These are phyloP conservation scores for Drosophila leonis DNA, from an alignment of 2,888 invertebrate genomes.

Conservation along the genomic window DNA sequence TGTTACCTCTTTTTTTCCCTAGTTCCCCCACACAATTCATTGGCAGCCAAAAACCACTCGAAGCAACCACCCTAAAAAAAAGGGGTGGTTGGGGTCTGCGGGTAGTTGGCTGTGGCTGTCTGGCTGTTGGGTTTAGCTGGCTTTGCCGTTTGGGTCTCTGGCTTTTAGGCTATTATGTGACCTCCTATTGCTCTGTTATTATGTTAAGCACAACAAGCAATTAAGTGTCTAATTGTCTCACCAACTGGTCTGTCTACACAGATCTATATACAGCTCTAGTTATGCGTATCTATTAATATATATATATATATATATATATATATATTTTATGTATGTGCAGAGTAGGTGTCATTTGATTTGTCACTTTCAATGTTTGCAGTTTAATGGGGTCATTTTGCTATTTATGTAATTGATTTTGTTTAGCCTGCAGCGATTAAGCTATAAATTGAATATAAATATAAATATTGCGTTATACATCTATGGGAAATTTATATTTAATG, in stretches of 20 bases:
- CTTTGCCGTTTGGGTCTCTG: not conserved
- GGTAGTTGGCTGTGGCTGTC: not conserved
- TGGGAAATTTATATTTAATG: not conserved
- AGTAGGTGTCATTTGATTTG: conserved; percentile 15
- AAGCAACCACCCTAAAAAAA: conserved; percentile 55
- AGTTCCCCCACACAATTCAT: conserved; percentile 47
- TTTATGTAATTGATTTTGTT: conserved; percentile 43
- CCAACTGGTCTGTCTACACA: conserved; percentile 19
- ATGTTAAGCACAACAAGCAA: conserved; percentile 78
- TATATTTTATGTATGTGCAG: not conserved
- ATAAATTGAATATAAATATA: not conserved
- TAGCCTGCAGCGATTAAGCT: conserved; percentile 10
- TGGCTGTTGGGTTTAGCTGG: not conserved
- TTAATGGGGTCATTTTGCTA: conserved; percentile 33
- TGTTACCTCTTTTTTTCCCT: conserved; percentile 62
- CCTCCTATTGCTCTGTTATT: conserved; percentile 64
- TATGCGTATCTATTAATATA: conserved; percentile 23
- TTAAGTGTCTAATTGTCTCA: conserved; percentile 62
- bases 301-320: conserved; percentile 9
- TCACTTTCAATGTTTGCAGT: conserved; percentile 31
- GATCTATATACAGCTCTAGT: conserved; percentile 10
- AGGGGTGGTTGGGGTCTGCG: conserved; percentile 18
- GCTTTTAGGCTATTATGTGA: conserved; percentile 62
- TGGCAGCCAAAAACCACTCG: conserved; percentile 73
- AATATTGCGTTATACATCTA: not conserved